Evolutionary conservation across 2,888 invertebrate species (phyloP), one percentile per base, ranked within the genome.

Genomic region (Candidula unifasciata): DNA sequence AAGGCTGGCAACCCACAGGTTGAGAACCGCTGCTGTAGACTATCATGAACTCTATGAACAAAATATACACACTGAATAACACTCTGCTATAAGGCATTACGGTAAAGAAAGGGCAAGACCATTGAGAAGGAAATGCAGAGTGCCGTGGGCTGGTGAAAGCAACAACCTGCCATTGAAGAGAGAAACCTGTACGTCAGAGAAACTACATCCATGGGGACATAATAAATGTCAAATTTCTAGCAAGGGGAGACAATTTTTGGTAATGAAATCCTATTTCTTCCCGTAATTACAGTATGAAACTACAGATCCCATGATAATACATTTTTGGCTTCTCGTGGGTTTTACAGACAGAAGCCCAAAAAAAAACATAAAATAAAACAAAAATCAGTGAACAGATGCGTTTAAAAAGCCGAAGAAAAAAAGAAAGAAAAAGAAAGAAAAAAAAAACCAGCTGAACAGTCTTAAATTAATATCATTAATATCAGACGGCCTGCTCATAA

Each of bases 401-500:
- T 27, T 66, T 66, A 27, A 66, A 66, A 44, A 44, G 44, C 0
- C n/a, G n/a, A n/a, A n/a, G n/a, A 60, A 60, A 60, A 60, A 60
- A 60, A 18, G 5, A 18, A 18, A 18, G 3, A 60, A 60, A 18
- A 60, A 24, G 60, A 27, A 66, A 27, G 66, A 3, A 10, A 27
- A 66, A 27, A 27, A 66, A n/a, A 66, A n/a, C 8, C 27, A 10
- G 66, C 24, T 66, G 66, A 66, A 66, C 66, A n/a, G 27, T 10
- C 27, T 66, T 66, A 27, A 66, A 66, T 66, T 66, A 66, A 66
- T 66, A 27, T 66, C 66, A 66, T 66, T 66, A 66, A 66, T 3
- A 66, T 66, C 66, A 66, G 66, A 27, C 66, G 27, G 24, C 66
- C 5, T 27, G 3, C 10, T n/a, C 66, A 24, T 66, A 27, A 27